Evolutionary conservation across 2,113 vertebrate genomes (phyloP).

Genomic region (Ovis aries): DNA sequence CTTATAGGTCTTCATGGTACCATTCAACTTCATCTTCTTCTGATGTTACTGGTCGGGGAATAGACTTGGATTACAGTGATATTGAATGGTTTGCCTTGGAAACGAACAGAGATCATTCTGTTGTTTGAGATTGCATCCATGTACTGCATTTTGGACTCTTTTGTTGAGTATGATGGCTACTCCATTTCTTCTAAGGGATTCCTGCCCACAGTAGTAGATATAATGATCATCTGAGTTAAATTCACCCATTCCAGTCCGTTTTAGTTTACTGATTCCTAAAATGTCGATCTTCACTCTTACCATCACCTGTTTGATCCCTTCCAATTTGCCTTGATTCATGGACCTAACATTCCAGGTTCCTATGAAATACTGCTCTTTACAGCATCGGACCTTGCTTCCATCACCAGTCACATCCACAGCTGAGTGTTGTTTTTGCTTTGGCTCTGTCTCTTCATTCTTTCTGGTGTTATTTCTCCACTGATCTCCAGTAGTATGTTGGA

Average conservation of each 20-base stretch:
- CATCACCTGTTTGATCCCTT: neutral
- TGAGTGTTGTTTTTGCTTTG: neutral
- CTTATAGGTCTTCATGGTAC: neutral
- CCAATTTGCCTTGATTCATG: neutral
- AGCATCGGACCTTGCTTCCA: fast-evolving
- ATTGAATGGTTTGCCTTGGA: neutral
- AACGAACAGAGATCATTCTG: neutral
- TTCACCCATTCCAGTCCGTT: neutral
- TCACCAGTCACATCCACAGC: neutral
- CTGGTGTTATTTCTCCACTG: neutral
- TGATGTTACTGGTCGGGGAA: neutral
- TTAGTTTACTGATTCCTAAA: neutral
- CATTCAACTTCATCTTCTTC: neutral
- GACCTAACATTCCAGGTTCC: neutral
- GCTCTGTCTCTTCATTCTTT: neutral
- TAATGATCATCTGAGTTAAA: neutral
- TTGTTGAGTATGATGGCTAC: neutral
- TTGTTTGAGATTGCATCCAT: neutral
- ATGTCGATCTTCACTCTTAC: neutral
- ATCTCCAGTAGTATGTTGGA: neutral
- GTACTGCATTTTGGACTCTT: neutral
- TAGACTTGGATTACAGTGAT: neutral
- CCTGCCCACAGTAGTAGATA: neutral
- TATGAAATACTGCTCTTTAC: neutral
- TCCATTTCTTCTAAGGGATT: neutral